Evolutionary conservation across 2,888 invertebrate species (phyloP), one percentile per base, ranked within the genome.

Genomic region (Zeuzera pyrina): DNA sequence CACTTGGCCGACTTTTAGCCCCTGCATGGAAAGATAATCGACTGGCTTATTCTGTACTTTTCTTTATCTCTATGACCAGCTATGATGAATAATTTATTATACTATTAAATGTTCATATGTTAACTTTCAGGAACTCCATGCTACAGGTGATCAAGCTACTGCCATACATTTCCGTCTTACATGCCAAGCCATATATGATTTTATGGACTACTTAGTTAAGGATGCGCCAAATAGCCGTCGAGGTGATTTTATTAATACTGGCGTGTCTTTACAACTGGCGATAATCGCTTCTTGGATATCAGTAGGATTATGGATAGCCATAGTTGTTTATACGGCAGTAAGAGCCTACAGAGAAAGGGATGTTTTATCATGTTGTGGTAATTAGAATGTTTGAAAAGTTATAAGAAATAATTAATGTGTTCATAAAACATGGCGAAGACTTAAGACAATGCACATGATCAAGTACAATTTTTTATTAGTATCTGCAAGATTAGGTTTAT

Each of bases 121-220:
- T 34, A 16, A 31, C 8, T 57, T 63, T 3, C 59, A 84, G 84
- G 64, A 76, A 41, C 52, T 87, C 1, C 67, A 70, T 32, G 74
- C 87, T 6, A 64, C 81, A 22, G 89, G 89, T 8, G 86, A 86
- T 33, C 83, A 87, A 19, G 81, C 87, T 4, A 83, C 85, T 2
- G 86, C 85, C 1, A 86, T 91, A 41, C 86, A 88, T 51, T 83
- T 85, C 36, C 87, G 93, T 7, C 68, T 94, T 2, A 76, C 87
- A 0, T 94, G 94, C 57, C 88, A 89, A 35, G 88, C 91, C 0
- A 86, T 93, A 30, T 89, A 88, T 47, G 94, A 94, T 69, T 93
- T 91, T 60, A 91, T 94, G 91, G 94, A 94, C 60, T 94, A 91
- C 49, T 73, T 93, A 36, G 90, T 91, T 38, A 88, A 90, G 30